phyloP scores from a whole-genome alignment of 2,113 vertebrate species.

The Oenanthe melanoleuca region DNA sequence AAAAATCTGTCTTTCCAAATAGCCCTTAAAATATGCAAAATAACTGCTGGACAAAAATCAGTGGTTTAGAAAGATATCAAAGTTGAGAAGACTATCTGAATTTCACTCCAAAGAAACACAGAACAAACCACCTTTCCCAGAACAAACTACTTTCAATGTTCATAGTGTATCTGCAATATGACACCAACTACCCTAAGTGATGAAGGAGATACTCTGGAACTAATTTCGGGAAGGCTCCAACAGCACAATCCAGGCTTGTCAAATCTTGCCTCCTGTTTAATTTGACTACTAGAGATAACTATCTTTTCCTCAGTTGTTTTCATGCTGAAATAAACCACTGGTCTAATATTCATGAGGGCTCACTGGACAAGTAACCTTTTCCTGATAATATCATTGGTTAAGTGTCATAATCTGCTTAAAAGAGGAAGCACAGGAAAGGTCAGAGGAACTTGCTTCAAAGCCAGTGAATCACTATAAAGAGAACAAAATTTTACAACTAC shows the following conservation, averaged over 20 bases:
- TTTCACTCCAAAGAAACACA: background rate
- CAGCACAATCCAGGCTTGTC: background rate
- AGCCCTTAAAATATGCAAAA: background rate
- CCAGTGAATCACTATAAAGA: background rate
- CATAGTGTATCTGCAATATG: background rate
- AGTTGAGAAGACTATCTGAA: background rate
- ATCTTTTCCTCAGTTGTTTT: background rate
- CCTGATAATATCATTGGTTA: background rate
- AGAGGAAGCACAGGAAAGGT: background rate
- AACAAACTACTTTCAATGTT: background rate
- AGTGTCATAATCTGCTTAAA: background rate
- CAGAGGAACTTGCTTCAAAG: background rate
- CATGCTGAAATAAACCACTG: background rate
- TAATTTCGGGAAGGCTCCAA: background rate
- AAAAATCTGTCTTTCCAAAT: background rate
- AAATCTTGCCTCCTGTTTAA: background rate
- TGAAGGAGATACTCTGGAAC: background rate
- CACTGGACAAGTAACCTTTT: background rate
- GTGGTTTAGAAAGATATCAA: background rate
- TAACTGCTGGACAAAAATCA: background rate
- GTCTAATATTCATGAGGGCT: background rate
- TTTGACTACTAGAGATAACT: background rate
- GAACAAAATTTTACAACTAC: background rate
- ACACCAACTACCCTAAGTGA: background rate
- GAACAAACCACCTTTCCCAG: background rate